Evolutionary conservation across 2,797 vertebrate species (phyloP).

Genomic region (Peromyscus aztecus): DNA sequence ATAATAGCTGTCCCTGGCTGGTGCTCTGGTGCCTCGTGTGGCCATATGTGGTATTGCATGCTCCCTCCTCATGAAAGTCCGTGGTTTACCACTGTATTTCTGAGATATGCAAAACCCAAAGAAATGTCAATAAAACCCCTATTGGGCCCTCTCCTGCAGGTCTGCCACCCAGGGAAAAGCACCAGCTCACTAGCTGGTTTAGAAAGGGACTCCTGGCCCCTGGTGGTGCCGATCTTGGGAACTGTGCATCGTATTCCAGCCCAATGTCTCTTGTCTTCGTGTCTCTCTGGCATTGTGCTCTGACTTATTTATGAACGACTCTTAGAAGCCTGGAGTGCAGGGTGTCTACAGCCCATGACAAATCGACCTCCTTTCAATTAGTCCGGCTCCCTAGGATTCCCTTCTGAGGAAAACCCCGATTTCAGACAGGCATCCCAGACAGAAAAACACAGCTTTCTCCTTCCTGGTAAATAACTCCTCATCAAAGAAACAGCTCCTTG

Average conservation of each 20-base stretch:
- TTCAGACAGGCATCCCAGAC: not conserved
- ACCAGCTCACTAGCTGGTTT: not conserved
- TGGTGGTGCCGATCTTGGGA: not conserved
- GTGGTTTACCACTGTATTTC: not conserved
- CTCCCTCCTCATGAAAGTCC: not conserved
- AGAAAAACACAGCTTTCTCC: not conserved
- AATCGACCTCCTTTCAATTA: slow-evolving; percentile 28
- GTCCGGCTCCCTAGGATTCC: not conserved
- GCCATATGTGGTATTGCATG: not conserved
- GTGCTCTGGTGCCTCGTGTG: not conserved
- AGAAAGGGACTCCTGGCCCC: not conserved
- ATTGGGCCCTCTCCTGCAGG: rapidly evolving
- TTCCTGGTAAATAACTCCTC: slow-evolving; percentile 11
- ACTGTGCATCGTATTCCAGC: not conserved
- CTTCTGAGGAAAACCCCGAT: slow-evolving; percentile 9
- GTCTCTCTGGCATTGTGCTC: slow-evolving; percentile 42
- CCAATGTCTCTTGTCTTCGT: rapidly evolving
- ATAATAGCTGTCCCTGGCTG: not conserved
- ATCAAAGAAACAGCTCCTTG: not conserved
- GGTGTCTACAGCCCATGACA: not conserved
- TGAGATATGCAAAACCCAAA: not conserved
- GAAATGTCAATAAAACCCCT: not conserved
- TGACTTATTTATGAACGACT: slow-evolving; percentile 44
- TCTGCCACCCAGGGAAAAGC: not conserved
- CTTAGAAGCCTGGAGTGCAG: not conserved